phyloP scores from a whole-genome alignment of 2,797 vertebrate species.

The Ptychobarbus kaznakovi region DNA sequence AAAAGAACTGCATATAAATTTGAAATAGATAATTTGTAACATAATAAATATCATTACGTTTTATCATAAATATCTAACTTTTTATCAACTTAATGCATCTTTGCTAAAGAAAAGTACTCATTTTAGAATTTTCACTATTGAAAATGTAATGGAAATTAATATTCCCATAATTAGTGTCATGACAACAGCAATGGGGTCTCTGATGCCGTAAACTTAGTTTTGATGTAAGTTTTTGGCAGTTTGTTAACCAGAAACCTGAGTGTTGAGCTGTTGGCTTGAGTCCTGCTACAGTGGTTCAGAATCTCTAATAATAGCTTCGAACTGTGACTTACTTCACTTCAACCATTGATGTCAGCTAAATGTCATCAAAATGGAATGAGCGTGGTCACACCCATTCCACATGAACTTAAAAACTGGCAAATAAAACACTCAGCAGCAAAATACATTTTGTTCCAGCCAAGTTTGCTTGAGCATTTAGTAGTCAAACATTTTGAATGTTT shows the following conservation, averaged over 20 bases:
- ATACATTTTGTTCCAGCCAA: not conserved
- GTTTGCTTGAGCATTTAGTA: not conserved
- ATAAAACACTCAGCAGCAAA: not conserved
- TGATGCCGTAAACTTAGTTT: not conserved
- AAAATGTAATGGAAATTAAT: no score
- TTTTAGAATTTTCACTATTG: no score
- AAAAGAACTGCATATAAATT: not conserved
- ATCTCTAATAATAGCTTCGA: slow-evolving; percentile 4
- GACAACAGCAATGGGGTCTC: not conserved
- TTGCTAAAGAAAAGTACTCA: not conserved
- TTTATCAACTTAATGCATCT: not conserved
- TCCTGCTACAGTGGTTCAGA: not conserved
- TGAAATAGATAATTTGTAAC: not conserved
- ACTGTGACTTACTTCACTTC: slow-evolving; percentile 1
- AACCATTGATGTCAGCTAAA: slow-evolving; percentile 10
- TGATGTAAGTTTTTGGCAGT: not conserved
- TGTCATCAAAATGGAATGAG: not conserved
- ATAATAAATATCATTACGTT: not conserved
- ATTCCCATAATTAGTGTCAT: not conserved
- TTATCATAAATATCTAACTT: not conserved
- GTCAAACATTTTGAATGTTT: not conserved
- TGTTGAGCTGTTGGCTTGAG: not conserved
- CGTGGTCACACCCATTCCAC: not conserved
- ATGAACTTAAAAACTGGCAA: not conserved
- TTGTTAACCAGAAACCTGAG: slow-evolving; percentile 1